Percentiles rank a stretch among this genome's conserved stretches.
Evolutionary conservation across 2,888 invertebrate species (phyloP).

Genomic region (Xestia sexstrigata): DNA sequence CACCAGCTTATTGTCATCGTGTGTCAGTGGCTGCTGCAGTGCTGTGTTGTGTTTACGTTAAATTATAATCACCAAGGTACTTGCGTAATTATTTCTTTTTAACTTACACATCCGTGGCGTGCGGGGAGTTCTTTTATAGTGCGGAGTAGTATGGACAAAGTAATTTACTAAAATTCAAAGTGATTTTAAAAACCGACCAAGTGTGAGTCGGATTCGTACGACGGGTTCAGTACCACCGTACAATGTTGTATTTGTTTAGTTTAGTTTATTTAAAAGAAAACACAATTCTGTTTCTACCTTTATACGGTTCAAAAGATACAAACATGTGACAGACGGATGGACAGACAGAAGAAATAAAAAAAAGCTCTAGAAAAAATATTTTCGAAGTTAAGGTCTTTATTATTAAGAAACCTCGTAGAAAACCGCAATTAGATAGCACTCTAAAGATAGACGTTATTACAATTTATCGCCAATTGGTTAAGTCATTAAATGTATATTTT

Average conservation of each 20-base stretch:
- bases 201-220: neutral
- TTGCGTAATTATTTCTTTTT: slow-evolving; percentile 38
- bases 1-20: slow-evolving; percentile 83
- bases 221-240: neutral
- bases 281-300: neutral
- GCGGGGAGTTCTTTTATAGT: slow-evolving; percentile 11
- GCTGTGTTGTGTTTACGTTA: slow-evolving; percentile 86
- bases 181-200: neutral
- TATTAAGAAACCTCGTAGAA: neutral
- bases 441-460: slow-evolving; percentile 1
- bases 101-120: slow-evolving; percentile 14
- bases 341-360: neutral
- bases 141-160: neutral
- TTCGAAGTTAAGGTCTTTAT: neutral
- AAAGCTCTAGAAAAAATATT: neutral
- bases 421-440: neutral
- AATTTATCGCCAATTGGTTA: slow-evolving; percentile 4
- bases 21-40: slow-evolving; percentile 86
- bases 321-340: neutral
- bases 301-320: neutral
- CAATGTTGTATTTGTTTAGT: neutral
- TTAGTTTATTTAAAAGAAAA: neutral
- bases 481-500: slow-evolving; percentile 31
- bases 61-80: slow-evolving; percentile 79
- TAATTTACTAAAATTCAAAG: neutral